These are phyloP conservation scores for Chrysomallon squamiferum DNA, from an alignment of 1,140 invertebrate genomes.

Conservation along the genomic window DNA sequence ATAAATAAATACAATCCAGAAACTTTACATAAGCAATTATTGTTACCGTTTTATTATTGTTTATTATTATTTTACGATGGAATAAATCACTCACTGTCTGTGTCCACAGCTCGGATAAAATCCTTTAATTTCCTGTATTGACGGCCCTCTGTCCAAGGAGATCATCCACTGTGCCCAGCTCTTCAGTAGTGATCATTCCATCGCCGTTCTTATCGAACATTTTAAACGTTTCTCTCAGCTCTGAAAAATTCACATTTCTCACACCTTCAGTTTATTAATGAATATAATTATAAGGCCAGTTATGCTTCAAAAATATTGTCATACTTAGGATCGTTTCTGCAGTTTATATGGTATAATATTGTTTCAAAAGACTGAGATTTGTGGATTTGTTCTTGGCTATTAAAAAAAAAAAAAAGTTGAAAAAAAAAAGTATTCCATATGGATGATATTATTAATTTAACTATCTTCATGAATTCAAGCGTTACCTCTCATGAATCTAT, in stretches of 20 bases:
- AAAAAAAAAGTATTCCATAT: too few species aligned
- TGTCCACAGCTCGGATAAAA: slow-evolving; percentile 51
- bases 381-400: too few species aligned
- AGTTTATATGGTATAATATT: background rate
- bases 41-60: too few species aligned
- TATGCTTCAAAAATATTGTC: background rate
- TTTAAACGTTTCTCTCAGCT: slow-evolving; percentile 74
- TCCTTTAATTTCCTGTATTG: slow-evolving; percentile 40
- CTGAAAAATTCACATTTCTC: slow-evolving; percentile 31
- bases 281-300: background rate
- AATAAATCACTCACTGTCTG: slow-evolving; percentile 41
- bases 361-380: too few species aligned
- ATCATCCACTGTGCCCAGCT: slow-evolving; percentile 50
- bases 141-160: slow-evolving; percentile 51
- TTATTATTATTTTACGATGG: too few species aligned
- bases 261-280: background rate
- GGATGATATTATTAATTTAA: too few species aligned
- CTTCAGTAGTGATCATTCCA: slow-evolving; percentile 70
- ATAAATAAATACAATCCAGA: background rate
- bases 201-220: slow-evolving; percentile 98
- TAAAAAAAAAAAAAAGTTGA: too few species aligned
- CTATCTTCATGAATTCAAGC: too few species aligned
- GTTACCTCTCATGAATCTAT: too few species aligned
- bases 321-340: background rate
- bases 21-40: background rate